Evolutionary conservation across 2,888 invertebrate genomes (phyloP), one percentile per base, ranked within the genome.

Genomic region (Keiferia lycopersicella): DNA sequence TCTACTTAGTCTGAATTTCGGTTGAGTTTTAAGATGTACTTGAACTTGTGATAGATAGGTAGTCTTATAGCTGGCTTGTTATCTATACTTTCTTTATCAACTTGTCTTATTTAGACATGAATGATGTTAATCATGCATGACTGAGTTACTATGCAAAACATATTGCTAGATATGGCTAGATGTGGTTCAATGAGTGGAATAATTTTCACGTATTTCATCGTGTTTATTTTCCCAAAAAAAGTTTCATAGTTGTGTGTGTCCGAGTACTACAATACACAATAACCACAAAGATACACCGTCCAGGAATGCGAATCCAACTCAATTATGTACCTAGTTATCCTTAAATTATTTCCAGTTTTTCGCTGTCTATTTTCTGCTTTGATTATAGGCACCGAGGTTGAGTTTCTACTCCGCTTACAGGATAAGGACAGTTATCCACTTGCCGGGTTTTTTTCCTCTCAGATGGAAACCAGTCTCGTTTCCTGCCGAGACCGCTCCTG

Each of bases 401-500:
- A 41, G 22, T 16, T 39, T 59, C 20, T 39, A 59, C 14, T 39
- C n/a, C n/a, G 11, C 14, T 45, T 26, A 66, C 66, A 70, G 73
- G 69, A 70, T 67, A 69, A 68, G 59, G 65, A 72, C 72, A 69
- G 72, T 74, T 73, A 34, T 34, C 34, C 34, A 73, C 63, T 20
- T 62, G 16, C 62, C 61, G 48, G 3, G 53, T 51, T 66, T 63
- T 34, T 63, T 67, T 66, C 53, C 66, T 66, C 67, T 51, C 61
- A 65, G 58, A 61, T 63, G 65, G 62, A 70, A 74, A 73, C 75
- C 68, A 67, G 73, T 73, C 70, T 68, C 16, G 63, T 68, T 72
- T 74, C 74, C 73, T 71, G 71, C 57, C 64, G 18, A 51, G 58
- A 22, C 22, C 22, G 53, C 41, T 65, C 45, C 59, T 63, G 48